Conservation (phyloP, 2,888 invertebrate genomes). For the Nyleta sp. region DNA sequence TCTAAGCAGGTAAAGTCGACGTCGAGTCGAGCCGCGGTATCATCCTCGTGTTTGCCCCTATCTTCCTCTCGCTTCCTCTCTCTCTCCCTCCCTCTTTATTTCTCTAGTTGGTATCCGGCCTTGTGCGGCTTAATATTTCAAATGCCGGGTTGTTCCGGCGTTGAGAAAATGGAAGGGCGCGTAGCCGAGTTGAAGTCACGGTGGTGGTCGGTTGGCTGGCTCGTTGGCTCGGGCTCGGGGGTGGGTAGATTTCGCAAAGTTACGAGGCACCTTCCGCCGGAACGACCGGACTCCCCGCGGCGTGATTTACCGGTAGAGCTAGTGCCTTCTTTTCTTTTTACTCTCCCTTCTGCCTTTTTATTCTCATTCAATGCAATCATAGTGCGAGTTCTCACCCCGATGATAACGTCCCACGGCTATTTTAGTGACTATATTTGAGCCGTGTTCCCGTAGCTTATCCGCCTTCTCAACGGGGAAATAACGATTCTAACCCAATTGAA, state of each 20-base stretch:
- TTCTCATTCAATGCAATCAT: slow-evolving; percentile 66
- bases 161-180: slow-evolving; percentile 78
- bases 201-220: slow-evolving; percentile 62
- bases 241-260: slow-evolving; percentile 65
- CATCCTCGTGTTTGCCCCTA: slow-evolving; percentile 44
- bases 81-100: slow-evolving; percentile 58
- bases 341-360: slow-evolving; percentile 63
- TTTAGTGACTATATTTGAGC: slow-evolving; percentile 51
- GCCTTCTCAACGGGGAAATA: slow-evolving; percentile 51
- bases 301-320: slow-evolving; percentile 64
- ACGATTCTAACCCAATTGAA: slow-evolving; percentile 55
- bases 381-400: slow-evolving; percentile 61
- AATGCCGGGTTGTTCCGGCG: slow-evolving; percentile 78
- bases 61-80: slow-evolving; percentile 22
- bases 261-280: slow-evolving; percentile 66
- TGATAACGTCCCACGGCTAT: slow-evolving; percentile 62
- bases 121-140: slow-evolving; percentile 79
- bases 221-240: slow-evolving; percentile 51
- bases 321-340: slow-evolving; percentile 61
- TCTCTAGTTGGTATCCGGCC: slow-evolving; percentile 72
- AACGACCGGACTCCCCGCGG: slow-evolving; percentile 65
- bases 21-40: slow-evolving; percentile 51
- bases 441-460: slow-evolving; percentile 33
- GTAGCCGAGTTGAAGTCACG: slow-evolving; percentile 52
- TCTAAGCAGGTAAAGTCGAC: slow-evolving; percentile 63